Percentiles rank a stretch among this genome's conserved stretches.
phyloP scores from a whole-genome alignment of 2,797 vertebrate genomes.

The Anabacerthia variegaticeps region DNA sequence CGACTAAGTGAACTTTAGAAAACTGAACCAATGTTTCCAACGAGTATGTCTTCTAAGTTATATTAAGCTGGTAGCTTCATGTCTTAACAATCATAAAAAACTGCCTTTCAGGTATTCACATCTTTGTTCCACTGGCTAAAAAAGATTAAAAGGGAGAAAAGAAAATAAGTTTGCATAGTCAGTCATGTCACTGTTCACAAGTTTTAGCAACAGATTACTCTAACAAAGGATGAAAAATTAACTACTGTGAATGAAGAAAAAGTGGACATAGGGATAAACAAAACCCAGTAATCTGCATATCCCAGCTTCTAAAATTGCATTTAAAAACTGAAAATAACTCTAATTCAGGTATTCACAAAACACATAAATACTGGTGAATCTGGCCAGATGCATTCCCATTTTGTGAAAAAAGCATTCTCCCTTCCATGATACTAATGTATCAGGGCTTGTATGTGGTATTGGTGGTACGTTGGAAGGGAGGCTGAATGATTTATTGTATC shows the following conservation, averaged over 20 bases:
- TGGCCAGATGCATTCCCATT: background rate
- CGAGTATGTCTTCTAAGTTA: background rate
- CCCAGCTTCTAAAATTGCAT: background rate
- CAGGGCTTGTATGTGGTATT: background rate
- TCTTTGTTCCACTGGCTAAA: background rate
- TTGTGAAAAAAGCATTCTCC: background rate
- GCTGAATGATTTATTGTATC: background rate
- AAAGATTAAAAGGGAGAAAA: background rate
- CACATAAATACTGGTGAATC: background rate
- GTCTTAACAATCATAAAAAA: background rate
- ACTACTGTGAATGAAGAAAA: background rate
- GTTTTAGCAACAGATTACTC: background rate
- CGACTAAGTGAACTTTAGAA: background rate
- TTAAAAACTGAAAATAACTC: background rate
- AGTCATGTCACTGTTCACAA: background rate
- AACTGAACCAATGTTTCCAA: background rate
- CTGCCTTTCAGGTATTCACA: background rate
- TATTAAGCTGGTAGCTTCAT: background rate
- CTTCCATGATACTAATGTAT: background rate
- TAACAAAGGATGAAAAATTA: background rate
- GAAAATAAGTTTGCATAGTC: background rate
- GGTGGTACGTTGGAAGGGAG: background rate
- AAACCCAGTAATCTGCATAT: background rate
- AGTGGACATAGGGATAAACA: background rate
- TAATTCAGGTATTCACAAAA: background rate